Evolutionary conservation across 2,113 vertebrate species (phyloP), one percentile per base, ranked within the genome.

Genomic region (Semnopithecus entellus): DNA sequence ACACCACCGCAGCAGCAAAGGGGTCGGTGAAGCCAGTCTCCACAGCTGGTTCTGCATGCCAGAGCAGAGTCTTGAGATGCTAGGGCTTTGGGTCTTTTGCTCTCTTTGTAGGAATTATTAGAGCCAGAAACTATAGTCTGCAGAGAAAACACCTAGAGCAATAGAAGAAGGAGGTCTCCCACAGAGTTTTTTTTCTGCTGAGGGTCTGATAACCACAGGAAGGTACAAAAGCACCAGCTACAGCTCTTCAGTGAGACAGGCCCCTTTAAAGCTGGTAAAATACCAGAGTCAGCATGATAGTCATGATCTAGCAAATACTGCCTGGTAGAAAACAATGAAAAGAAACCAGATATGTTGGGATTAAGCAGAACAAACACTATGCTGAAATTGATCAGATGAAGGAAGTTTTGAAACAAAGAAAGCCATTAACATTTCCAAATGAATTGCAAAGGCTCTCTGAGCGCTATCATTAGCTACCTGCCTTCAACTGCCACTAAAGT

Each of bases 401-500:
- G 30, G 78, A 94, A 73, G 5, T 45, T 50, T 50, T 50, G 6
- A 76, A 68, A 45, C 38, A 38, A 38, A 70, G 70, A 88, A 86
- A n/a, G 9, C 43, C 27, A 9, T 27, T 32, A 17, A 43, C 92
- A 61, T 61, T 94, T 57, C 88, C 52, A 43, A 43, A n/a, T 43
- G 30, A 38, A 4, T 30, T n/a, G 48, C 17, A 84, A 43, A 40
- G 40, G 6, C 43, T n/a, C 92, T 85, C 25, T 80, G 43, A 94
- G 38, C n/a, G 70, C 40, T 35, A 13, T 95, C 7, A 4, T 96
- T 81, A 93, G 83, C 8, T 80, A 90, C n/a, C 16, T 66, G 61
- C 38, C 43, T 91, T 87, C 40, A 57, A 16, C 12, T 79, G 13
- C n/a, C 12, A 72, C 86, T 95, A 27, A 96, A 93, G 70, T 88